Evolutionary conservation across 1,140 invertebrate species (phyloP).

Genomic region (Varroa destructor): DNA sequence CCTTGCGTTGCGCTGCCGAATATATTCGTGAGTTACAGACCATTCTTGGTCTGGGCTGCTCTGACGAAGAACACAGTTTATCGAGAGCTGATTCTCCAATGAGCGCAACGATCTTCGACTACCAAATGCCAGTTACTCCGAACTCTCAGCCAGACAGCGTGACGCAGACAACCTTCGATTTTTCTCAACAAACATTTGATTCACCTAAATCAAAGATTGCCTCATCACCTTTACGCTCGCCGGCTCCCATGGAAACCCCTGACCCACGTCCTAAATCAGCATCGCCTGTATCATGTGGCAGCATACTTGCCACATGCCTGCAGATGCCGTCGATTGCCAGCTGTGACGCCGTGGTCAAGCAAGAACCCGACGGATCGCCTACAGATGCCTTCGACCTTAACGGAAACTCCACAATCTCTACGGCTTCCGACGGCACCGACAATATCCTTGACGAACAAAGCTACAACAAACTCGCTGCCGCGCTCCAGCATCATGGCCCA

Average conservation of each 20-base stretch:
- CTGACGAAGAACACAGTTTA: background rate
- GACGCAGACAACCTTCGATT: constrained; percentile 13
- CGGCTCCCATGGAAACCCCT: background rate
- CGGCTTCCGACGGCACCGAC: background rate
- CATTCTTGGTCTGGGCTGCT: constrained; percentile 43
- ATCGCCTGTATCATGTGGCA: too few species aligned
- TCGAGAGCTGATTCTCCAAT: too few species aligned
- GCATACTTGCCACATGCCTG: constrained; percentile 1
- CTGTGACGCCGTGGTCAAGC: background rate
- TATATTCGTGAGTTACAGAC: constrained; percentile 73
- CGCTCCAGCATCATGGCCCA: constrained; percentile 8
- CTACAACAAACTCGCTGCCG: constrained; percentile 8
- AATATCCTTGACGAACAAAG: constrained; percentile 17
- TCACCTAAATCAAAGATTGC: constrained; percentile 11
- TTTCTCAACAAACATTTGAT: background rate
- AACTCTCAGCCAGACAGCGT: background rate
- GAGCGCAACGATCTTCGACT: background rate
- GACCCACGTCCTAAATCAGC: background rate
- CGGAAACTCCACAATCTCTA: background rate
- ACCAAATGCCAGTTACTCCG: constrained; percentile 18
- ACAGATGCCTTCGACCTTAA: constrained; percentile 7
- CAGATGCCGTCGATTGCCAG: background rate
- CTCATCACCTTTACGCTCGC: constrained; percentile 9
- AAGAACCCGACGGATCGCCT: constrained; percentile 3
- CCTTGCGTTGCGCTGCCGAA: constrained; percentile 75